These are phyloP conservation scores for Enteromius viviparus DNA, from an alignment of 2,797 vertebrate genomes.

Conservation along the genomic window DNA sequence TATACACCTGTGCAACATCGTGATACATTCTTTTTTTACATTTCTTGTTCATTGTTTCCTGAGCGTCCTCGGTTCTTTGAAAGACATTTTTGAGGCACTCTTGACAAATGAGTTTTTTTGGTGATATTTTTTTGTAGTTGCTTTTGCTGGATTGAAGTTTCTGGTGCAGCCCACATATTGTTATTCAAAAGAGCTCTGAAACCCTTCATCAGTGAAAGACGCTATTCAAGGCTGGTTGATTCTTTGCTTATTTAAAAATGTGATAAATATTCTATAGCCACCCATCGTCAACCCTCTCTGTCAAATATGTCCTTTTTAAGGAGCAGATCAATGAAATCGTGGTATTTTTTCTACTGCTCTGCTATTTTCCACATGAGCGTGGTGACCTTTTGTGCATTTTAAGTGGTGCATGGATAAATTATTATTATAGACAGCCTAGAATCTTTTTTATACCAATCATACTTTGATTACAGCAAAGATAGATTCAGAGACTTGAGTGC, in stretches of 20 bases:
- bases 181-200: conserved; percentile 22
- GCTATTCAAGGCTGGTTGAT: conserved; percentile 11
- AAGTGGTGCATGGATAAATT: background rate
- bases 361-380: background rate
- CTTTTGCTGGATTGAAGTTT: conserved; percentile 10
- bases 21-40: background rate
- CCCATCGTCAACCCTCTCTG: background rate
- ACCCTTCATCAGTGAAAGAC: conserved; percentile 6
- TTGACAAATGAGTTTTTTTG: conserved; percentile 1
- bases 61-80: background rate
- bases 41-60: conserved; percentile 4
- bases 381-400: conserved; percentile 8
- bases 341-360: background rate
- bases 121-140: background rate
- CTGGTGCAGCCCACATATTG: background rate
- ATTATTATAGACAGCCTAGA: background rate
- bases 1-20: background rate
- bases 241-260: conserved; percentile 13
- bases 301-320: conserved; percentile 16
- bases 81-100: background rate
- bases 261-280: conserved; percentile 14
- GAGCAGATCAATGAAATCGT: background rate
- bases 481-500: background rate
- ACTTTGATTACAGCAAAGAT: conserved; percentile 20
- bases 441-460: background rate